phyloP scores from a whole-genome alignment of 1,140 invertebrate species.

The Plectrocnemia conspersa region DNA sequence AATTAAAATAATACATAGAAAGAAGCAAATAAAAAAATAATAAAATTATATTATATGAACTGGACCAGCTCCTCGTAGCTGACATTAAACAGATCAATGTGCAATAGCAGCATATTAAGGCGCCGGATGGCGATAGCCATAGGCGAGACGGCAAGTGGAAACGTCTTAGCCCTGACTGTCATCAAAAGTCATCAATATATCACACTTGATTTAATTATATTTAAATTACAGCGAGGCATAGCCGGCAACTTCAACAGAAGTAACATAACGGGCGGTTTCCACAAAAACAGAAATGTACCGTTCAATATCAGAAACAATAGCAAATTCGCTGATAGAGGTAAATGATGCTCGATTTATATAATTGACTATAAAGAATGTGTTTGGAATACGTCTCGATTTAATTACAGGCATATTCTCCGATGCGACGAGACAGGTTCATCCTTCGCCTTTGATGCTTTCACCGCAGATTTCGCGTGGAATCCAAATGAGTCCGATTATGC shows the following conservation, averaged over 20 bases:
- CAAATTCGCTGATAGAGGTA: constrained; percentile 27
- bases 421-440: constrained; percentile 33
- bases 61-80: no score
- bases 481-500: constrained; percentile 10
- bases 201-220: no score
- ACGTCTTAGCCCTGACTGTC: no score
- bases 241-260: constrained; percentile 13
- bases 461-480: constrained; percentile 7
- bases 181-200: no score
- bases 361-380: background rate
- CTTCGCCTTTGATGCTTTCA: constrained; percentile 21
- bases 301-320: constrained; percentile 23
- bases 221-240: background rate
- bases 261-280: constrained; percentile 14
- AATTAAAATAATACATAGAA: no score
- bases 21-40: no score
- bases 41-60: no score
- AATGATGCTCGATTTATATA: background rate
- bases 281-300: constrained; percentile 19
- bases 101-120: no score
- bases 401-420: constrained; percentile 27
- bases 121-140: no score
- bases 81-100: no score
- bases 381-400: background rate
- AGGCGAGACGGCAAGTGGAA: no score